phyloP scores from a whole-genome alignment of 2,888 invertebrate genomes.

The Eupithecia exiguata region DNA sequence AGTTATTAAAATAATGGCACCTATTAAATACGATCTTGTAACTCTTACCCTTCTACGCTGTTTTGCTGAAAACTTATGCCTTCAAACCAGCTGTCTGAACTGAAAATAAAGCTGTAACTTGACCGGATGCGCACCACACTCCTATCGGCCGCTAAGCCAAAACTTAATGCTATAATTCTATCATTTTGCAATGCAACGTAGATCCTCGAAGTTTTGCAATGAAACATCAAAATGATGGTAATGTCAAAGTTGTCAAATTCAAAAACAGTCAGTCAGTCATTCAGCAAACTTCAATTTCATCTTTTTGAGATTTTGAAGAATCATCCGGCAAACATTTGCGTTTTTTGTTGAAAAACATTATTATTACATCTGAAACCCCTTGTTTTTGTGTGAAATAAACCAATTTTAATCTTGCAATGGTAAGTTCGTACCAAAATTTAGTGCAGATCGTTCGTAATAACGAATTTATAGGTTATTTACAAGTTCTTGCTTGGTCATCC shows the following conservation, averaged over 20 bases:
- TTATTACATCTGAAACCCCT: neutral
- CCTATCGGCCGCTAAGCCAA: neutral
- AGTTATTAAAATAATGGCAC: too few species aligned
- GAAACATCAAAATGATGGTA: neutral
- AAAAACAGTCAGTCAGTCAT: conserved; percentile 18
- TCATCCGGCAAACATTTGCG: conserved; percentile 29
- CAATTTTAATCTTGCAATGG: conserved; percentile 27
- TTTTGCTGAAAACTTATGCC: too few species aligned
- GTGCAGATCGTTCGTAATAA: neutral
- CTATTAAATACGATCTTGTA: too few species aligned
- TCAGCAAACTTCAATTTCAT: neutral
- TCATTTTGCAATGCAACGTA: neutral
- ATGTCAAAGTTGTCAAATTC: conserved; percentile 13
- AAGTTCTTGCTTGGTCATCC: conserved; percentile 79
- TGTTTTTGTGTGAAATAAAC: conserved; percentile 18
- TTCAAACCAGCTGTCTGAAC: too few species aligned
- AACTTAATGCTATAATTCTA: neutral
- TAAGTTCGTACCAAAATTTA: conserved; percentile 10
- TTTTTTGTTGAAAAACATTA: neutral
- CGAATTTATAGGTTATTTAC: conserved; percentile 61
- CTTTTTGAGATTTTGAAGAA: conserved; percentile 18
- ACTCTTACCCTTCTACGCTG: too few species aligned
- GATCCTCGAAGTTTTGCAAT: too few species aligned
- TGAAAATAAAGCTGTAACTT: neutral
- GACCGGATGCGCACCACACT: neutral